Evolutionary conservation across 2,797 vertebrate genomes (phyloP).

Genomic region (Eidolon dupreanum): DNA sequence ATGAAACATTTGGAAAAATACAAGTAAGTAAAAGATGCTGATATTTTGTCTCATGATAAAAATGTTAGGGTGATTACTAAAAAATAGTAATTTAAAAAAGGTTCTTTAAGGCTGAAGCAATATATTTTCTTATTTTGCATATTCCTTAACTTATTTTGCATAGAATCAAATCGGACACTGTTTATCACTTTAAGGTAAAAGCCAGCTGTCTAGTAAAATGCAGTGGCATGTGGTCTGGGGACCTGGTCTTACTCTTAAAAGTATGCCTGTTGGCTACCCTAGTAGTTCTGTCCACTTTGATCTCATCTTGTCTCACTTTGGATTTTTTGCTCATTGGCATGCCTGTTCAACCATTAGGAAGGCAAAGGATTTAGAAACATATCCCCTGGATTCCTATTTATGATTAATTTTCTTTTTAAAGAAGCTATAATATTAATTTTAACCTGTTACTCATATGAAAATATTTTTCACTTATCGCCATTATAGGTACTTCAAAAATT

Average conservation of each 20-base stretch:
- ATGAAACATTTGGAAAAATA: slow-evolving; percentile 85
- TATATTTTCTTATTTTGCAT: slow-evolving; percentile 51
- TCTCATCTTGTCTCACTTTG: neutral
- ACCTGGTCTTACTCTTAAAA: neutral
- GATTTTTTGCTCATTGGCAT: neutral
- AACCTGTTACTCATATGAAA: slow-evolving; percentile 38
- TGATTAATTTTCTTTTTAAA: slow-evolving; percentile 31
- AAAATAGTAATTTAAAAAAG: neutral
- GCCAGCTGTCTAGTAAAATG: neutral
- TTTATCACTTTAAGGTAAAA: slow-evolving; percentile 17
- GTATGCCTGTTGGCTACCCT: neutral
- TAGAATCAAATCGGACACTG: slow-evolving; percentile 3
- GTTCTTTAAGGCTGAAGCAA: slow-evolving; percentile 16
- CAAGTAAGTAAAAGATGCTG: slow-evolving; percentile 91
- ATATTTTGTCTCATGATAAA: slow-evolving; percentile 58
- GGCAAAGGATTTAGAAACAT: slow-evolving; percentile 5
- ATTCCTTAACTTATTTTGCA: neutral
- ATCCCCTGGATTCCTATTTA: neutral
- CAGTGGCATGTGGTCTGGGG: neutral
- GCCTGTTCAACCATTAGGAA: neutral
- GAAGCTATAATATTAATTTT: neutral
- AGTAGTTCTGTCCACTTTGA: neutral
- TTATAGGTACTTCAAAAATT: neutral
- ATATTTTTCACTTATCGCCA: slow-evolving; percentile 19
- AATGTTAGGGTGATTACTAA: slow-evolving; percentile 28